phyloP scores from a whole-genome alignment of 92 coral and sea anemone species.

The Muricea muricata region DNA sequence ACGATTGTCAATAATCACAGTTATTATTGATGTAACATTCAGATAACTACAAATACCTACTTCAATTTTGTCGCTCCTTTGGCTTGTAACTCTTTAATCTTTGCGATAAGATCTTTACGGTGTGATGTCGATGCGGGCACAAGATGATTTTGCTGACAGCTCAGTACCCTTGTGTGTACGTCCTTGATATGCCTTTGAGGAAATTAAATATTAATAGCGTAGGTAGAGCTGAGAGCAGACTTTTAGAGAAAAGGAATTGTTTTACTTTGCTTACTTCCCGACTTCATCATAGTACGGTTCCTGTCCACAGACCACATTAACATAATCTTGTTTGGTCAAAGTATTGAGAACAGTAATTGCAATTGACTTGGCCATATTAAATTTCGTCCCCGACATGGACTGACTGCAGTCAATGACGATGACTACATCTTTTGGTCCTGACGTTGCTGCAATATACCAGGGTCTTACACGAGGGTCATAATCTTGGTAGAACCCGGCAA shows the following conservation, averaged over 20 bases:
- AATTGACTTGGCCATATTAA: slow-evolving; percentile 93
- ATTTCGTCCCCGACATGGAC: slow-evolving; percentile 91
- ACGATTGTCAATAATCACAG: no score
- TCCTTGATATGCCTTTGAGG: background rate
- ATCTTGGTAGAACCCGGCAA: slow-evolving; percentile 95
- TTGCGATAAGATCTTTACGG: slow-evolving; percentile 87
- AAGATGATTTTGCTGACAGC: slow-evolving; percentile 95
- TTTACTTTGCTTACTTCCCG: slow-evolving; percentile 98
- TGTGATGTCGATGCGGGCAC: slow-evolving; percentile 99
- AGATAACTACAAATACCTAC: slow-evolving; percentile 59
- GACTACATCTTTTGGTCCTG: slow-evolving; percentile 96
- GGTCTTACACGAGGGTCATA: slow-evolving; percentile 98
- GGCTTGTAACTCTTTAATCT: slow-evolving; percentile 81
- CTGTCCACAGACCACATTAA: slow-evolving; percentile 94
- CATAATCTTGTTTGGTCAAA: slow-evolving; percentile 96
- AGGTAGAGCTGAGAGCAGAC: no score
- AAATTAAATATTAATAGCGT: no score
- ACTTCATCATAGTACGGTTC: slow-evolving; percentile 97
- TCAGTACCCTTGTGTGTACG: slow-evolving; percentile 74
- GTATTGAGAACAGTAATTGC: slow-evolving; percentile 95
- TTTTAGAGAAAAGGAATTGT: no score
- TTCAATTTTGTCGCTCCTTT: slow-evolving; percentile 93
- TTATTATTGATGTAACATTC: no score
- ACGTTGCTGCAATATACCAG: slow-evolving; percentile 98
- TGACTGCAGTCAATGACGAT: slow-evolving; percentile 93